Conservation (phyloP, 2,113 vertebrate species). For the Eulacestoma nigropectus region DNA sequence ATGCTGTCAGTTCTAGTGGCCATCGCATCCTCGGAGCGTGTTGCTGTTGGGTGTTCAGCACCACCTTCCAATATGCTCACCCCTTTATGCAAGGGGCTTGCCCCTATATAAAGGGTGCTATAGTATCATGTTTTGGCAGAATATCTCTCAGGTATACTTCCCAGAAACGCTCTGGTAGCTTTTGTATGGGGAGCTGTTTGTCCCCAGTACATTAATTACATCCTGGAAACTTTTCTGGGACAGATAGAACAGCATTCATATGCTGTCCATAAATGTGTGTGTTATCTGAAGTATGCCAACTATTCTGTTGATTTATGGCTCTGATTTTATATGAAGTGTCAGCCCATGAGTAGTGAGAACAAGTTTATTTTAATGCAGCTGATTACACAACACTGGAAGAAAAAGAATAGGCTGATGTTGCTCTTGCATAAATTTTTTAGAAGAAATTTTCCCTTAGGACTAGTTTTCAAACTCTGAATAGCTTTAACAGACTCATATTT, state of each 20-base stretch:
- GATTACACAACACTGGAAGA: not conserved
- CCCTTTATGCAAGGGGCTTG: not conserved
- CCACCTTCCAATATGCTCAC: not conserved
- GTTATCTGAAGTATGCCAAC: not conserved
- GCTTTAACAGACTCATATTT: not conserved
- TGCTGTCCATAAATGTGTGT: not conserved
- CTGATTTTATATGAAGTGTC: not conserved
- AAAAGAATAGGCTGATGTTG: not conserved
- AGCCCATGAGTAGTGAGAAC: not conserved
- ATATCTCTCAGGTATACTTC: not conserved
- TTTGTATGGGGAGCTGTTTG: not conserved
- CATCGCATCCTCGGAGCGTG: accelerated
- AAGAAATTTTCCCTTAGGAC: not conserved
- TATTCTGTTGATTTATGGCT: not conserved
- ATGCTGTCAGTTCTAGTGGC: not conserved
- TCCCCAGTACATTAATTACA: not conserved
- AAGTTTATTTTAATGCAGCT: constrained; percentile 19
- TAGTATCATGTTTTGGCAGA: not conserved
- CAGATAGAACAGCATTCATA: not conserved
- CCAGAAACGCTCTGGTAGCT: not conserved
- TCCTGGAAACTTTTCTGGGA: not conserved
- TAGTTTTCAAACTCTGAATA: not conserved
- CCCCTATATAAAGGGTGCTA: not conserved
- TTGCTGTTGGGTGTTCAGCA: not conserved
- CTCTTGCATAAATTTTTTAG: not conserved